These are phyloP conservation scores for Meandrina meandrites DNA, from an alignment of 92 coral and sea anemone genomes.

Conservation along the genomic window DNA sequence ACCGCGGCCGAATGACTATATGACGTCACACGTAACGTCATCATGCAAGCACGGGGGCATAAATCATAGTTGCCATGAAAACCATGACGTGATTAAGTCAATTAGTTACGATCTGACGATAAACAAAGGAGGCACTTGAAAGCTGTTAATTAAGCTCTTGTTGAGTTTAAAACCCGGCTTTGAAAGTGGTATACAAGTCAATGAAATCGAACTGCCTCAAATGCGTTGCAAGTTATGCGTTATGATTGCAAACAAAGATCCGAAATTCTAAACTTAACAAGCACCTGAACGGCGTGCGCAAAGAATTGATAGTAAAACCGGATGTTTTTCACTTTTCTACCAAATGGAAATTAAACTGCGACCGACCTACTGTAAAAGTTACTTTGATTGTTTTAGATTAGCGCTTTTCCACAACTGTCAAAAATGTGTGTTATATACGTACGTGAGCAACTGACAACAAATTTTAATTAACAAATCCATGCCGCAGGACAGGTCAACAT, in stretches of 20 bases:
- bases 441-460: background rate
- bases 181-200: background rate
- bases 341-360: background rate
- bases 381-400: background rate
- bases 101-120: background rate
- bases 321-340: background rate
- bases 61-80: background rate
- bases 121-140: background rate
- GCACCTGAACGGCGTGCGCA: background rate
- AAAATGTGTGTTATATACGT: background rate
- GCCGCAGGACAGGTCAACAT: conserved; percentile 13
- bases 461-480: background rate
- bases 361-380: background rate
- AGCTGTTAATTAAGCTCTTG: background rate
- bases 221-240: background rate
- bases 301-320: background rate
- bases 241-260: background rate
- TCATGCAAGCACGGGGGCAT: background rate
- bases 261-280: background rate
- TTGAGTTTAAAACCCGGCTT: background rate
- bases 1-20: background rate
- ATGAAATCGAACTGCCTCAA: background rate
- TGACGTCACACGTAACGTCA: conserved; percentile 1
- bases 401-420: background rate
- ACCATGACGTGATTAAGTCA: background rate